Base-by-base conservation (phyloP, 1,140 invertebrate genomes). In the Agrilus planipennis region DNA sequence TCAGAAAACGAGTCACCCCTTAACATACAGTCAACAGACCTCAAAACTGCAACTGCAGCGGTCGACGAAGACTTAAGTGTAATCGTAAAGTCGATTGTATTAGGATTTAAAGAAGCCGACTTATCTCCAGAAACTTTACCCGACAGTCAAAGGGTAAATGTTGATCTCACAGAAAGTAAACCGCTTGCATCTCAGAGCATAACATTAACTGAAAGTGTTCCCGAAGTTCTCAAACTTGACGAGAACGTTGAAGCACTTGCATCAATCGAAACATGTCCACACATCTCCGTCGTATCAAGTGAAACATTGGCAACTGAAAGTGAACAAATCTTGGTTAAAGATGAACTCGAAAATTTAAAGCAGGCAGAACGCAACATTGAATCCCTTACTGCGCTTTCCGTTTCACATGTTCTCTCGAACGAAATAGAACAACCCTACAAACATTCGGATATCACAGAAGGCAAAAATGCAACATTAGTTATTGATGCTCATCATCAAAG, bases 301-400 rank as follows among this genome's bases (percentile, higher is more conserved):
- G 41, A 51, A 46, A 42, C 39, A 15, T 35, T 41, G 25, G 49
- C 34, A 11, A 61, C 57, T 10, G 42, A 54, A 38, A 41, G 25
- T 15, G 51, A 55, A 39, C 39, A 54, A 14, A 38, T 48, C 21
- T 42, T 52, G 23, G 49, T 55, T 42, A 44, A 55, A 46, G 41
- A 49, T 32, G 38, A 60, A 30, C n/a, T n/a, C n/a, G 35, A 68
- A 62, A 51, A 67, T n/a, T n/a, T n/a, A n/a, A n/a, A n/a, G n/a
- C n/a, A n/a, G n/a, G n/a, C n/a, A n/a, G n/a, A n/a, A n/a, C n/a
- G n/a, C n/a, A n/a, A n/a, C n/a, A n/a, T n/a, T n/a, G n/a, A n/a
- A n/a, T n/a, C n/a, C n/a, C n/a, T n/a, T n/a, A n/a, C n/a, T n/a
- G n/a, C n/a, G n/a, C n/a, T 55, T 28, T 32, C 45, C 3, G 44